A percentile compares a stretch with the other conserved stretches of the same genome.
phyloP scores from a whole-genome alignment of 1,140 invertebrate species.

The Ganaspis sp. region DNA sequence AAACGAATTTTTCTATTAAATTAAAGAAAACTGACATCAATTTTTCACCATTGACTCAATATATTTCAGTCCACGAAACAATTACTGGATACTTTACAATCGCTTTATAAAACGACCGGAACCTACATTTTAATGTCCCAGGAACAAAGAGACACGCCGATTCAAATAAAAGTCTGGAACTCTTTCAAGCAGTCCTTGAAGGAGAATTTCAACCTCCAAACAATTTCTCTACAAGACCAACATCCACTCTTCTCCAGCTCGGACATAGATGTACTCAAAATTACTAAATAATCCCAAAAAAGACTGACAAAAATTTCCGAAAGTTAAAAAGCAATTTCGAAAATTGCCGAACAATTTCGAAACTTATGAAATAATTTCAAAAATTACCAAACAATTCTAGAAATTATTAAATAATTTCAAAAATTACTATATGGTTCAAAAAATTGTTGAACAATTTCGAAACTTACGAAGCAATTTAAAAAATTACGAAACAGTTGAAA shows the following conservation, averaged over 20 bases:
- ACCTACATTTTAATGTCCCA: conserved; percentile 76
- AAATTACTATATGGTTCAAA: too few species aligned
- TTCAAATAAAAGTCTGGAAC: conserved; percentile 77
- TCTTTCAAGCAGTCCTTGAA: conserved; percentile 75
- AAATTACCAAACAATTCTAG: too few species aligned
- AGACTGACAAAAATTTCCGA: too few species aligned
- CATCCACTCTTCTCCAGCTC: conserved; percentile 77
- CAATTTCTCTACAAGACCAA: conserved; percentile 76
- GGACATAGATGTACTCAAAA: conserved; percentile 78
- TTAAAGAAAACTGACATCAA: conserved; percentile 32
- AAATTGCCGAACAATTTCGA: too few species aligned
- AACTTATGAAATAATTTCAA: too few species aligned
- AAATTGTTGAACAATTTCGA: too few species aligned
- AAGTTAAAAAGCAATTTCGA: too few species aligned
- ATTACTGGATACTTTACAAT: conserved; percentile 76
- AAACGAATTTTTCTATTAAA: conserved; percentile 43
- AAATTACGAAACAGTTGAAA: too few species aligned
- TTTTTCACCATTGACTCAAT: conserved; percentile 25
- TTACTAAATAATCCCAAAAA: too few species aligned
- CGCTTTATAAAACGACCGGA: conserved; percentile 69
- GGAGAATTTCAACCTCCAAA: conserved; percentile 73
- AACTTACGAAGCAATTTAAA: too few species aligned
- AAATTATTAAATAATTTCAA: too few species aligned
- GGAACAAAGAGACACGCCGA: conserved; percentile 78
- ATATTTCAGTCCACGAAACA: conserved; percentile 78